Conservation (phyloP, 2,113 vertebrate genomes). For the Protomyctophum bolini region DNA sequence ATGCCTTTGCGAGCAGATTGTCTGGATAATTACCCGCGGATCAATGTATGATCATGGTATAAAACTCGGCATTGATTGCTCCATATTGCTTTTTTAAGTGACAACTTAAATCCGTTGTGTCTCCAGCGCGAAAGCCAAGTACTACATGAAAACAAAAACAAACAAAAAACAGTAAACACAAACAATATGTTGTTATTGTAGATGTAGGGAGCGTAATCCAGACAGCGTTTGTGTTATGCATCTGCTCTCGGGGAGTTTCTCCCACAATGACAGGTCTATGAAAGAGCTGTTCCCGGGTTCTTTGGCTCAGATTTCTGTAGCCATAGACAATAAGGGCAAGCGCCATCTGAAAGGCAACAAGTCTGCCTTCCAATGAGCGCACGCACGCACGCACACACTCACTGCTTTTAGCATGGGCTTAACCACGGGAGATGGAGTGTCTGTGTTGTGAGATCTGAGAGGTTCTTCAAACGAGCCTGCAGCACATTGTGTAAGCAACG, state of each 20-base stretch:
- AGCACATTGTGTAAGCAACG: slow-evolving; percentile 15
- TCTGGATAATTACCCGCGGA: slow-evolving; percentile 10
- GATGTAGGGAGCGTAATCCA: slow-evolving; percentile 34
- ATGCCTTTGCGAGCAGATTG: slow-evolving; percentile 27
- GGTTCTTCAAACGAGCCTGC: slow-evolving; percentile 44
- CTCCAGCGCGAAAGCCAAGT: slow-evolving; percentile 39
- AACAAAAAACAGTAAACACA: slow-evolving; percentile 29
- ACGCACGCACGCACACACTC: slow-evolving; percentile 5
- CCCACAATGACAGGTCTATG: slow-evolving; percentile 59
- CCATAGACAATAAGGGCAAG: slow-evolving; percentile 47
- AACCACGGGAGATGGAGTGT: not conserved
- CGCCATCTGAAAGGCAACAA: slow-evolving; percentile 59
- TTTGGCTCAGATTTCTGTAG: slow-evolving; percentile 41
- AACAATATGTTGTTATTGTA: slow-evolving; percentile 57
- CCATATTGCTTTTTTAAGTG: slow-evolving; percentile 55
- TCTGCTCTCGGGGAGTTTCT: slow-evolving; percentile 55
- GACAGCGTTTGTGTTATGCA: slow-evolving; percentile 40
- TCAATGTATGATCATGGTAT: slow-evolving; percentile 22
- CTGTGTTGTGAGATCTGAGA: slow-evolving; percentile 33
- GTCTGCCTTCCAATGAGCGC: slow-evolving; percentile 31
- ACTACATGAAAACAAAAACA: slow-evolving; percentile 40
- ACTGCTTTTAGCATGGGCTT: not conserved
- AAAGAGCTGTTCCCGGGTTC: slow-evolving; percentile 47
- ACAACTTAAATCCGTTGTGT: slow-evolving; percentile 35
- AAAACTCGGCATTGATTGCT: slow-evolving; percentile 44